These are phyloP conservation scores for Rhyzopertha dominica DNA, from an alignment of 1,140 invertebrate species.

Conservation along the genomic window DNA sequence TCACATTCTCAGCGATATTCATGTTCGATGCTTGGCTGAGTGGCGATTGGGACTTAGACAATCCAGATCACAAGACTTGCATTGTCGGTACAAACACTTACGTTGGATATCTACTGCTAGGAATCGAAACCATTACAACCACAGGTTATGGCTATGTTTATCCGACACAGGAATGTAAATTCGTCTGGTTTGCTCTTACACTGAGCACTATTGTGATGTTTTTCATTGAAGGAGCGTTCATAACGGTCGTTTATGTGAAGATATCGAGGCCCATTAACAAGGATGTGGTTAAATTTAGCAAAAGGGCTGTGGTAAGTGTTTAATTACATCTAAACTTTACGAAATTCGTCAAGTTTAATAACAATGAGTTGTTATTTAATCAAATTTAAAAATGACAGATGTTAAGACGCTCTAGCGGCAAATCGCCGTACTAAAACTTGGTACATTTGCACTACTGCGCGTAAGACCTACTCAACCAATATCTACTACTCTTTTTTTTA, in stretches of 20 bases:
- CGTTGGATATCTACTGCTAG: slow-evolving; percentile 26
- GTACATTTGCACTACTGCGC: too few species aligned
- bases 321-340: neutral
- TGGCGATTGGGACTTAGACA: slow-evolving; percentile 24
- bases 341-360: neutral
- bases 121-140: slow-evolving; percentile 30
- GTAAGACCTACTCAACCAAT: too few species aligned
- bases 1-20: slow-evolving; percentile 20
- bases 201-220: slow-evolving; percentile 26
- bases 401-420: too few species aligned
- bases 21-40: slow-evolving; percentile 26
- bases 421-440: too few species aligned
- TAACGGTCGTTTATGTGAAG: slow-evolving; percentile 51
- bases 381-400: too few species aligned
- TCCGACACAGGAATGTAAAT: slow-evolving; percentile 23
- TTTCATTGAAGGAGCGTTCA: slow-evolving; percentile 28
- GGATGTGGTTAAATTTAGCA: slow-evolving; percentile 53
- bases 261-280: slow-evolving; percentile 51
- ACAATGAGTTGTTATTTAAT: too few species aligned
- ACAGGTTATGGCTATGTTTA: slow-evolving; percentile 29
- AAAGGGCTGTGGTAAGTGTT: slow-evolving; percentile 53
- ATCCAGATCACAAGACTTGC: slow-evolving; percentile 11
- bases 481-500: slow-evolving; percentile 14
- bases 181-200: slow-evolving; percentile 21
- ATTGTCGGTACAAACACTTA: slow-evolving; percentile 19